These are phyloP conservation scores for Adineta ricciae DNA, from an alignment of 2,888 invertebrate genomes.

Conservation along the genomic window DNA sequence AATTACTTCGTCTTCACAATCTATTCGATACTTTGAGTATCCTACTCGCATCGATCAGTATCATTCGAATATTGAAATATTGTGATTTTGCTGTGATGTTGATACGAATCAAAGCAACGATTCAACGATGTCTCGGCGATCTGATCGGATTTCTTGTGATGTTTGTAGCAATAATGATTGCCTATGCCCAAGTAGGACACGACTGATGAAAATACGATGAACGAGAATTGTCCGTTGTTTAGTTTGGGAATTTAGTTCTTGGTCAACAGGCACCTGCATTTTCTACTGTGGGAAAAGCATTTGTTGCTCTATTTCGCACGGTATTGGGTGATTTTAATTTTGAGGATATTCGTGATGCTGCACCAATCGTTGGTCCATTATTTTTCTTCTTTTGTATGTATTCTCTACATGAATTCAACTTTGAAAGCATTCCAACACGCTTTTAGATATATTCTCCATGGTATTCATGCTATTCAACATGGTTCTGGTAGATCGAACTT, in stretches of 20 bases:
- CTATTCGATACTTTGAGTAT: neutral
- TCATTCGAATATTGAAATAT: constrained; percentile 10
- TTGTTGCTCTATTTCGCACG: neutral
- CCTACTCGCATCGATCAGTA: neutral
- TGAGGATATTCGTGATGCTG: neutral
- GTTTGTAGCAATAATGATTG: constrained; percentile 8
- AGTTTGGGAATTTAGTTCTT: constrained; percentile 1
- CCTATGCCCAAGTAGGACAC: neutral
- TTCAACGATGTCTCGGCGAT: neutral
- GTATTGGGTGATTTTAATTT: neutral
- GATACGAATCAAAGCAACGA: neutral
- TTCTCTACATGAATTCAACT: too few relatives aligned
- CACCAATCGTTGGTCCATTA: neutral
- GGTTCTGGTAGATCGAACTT: neutral
- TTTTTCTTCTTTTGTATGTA: neutral
- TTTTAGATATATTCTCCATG: neutral
- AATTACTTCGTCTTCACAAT: neutral
- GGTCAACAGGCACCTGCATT: neutral
- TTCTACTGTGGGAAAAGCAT: constrained; percentile 1
- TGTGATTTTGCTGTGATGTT: neutral
- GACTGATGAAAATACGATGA: too few relatives aligned
- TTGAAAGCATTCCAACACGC: too few relatives aligned
- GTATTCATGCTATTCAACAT: neutral
- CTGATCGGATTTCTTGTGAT: neutral
- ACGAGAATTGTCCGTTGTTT: neutral